Evolutionary conservation across 35 echinoderm and acorn worm genomes (phyloP).

Genomic region (Amphiura filiformis): DNA sequence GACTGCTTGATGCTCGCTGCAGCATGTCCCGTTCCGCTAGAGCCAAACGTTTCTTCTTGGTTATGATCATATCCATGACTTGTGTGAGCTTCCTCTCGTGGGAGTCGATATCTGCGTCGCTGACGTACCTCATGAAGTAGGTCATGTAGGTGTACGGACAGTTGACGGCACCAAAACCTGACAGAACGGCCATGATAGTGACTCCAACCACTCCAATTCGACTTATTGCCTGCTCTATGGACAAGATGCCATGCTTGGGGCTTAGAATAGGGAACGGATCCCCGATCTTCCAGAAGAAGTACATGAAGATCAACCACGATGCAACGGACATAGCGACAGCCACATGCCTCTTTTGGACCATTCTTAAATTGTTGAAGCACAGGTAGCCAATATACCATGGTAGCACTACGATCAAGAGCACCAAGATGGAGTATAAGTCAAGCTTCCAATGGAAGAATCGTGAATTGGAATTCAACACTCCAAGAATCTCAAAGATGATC

Average conservation of each 20-base stretch:
- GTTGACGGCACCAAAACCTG: conserved; percentile 98
- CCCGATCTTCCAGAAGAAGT: conserved; percentile 97
- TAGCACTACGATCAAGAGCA: conserved; percentile 82
- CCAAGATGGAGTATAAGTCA: conserved; percentile 89
- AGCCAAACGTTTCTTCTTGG: conserved; percentile 89
- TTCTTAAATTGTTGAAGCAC: conserved; percentile 75
- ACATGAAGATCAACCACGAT: conserved; percentile 92
- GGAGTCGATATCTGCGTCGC: conserved; percentile 70
- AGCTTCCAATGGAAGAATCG: conserved; percentile 93
- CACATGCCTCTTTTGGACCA: conserved; percentile 74
- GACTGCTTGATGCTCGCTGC: conserved; percentile 43
- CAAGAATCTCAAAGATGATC: conserved; percentile 98
- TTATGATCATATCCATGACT: conserved; percentile 97
- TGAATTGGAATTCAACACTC: conserved; percentile 76
- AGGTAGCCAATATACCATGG: conserved; percentile 95
- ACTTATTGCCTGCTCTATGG: conserved; percentile 96
- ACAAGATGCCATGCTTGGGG: conserved; percentile 94
- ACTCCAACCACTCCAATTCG: conserved; percentile 96
- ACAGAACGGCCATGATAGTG: conserved; percentile 83
- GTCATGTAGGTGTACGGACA: conserved; percentile 98
- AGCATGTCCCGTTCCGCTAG: conserved; percentile 55
- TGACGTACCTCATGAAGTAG: conserved; percentile 93
- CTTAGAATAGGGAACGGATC: conserved; percentile 98
- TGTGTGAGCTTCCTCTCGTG: conserved; percentile 93
- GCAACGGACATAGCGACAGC: conserved; percentile 49